Percentiles rank a stretch among this genome's conserved stretches.
These are phyloP conservation scores for Oncorhynchus nerka DNA, from an alignment of 2,113 vertebrate genomes.

Conservation along the genomic window DNA sequence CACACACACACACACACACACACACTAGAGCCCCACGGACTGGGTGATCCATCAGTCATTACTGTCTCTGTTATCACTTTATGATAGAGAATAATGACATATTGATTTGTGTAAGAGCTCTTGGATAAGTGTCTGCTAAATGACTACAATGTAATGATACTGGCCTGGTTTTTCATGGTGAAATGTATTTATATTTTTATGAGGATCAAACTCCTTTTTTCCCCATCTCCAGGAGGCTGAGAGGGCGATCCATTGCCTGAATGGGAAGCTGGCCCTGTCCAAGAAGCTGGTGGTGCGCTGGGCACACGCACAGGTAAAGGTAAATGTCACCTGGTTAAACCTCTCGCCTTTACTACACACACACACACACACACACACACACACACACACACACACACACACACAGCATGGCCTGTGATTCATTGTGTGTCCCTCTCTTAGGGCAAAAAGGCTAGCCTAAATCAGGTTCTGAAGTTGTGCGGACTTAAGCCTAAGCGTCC, in stretches of 20 bases:
- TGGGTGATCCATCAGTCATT: conserved; percentile 22
- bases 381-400: background rate
- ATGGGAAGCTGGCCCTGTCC: conserved; percentile 94
- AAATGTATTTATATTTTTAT: background rate
- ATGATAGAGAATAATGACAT: conserved; percentile 53
- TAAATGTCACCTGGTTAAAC: conserved; percentile 61
- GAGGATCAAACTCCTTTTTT: conserved; percentile 4
- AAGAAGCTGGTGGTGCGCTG: conserved; percentile 96
- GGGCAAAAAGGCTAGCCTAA: too few relatives aligned
- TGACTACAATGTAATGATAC: too few relatives aligned
- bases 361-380: background rate
- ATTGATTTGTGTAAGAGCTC: conserved; percentile 20
- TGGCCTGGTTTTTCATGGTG: conserved; percentile 15
- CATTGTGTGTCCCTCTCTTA: too few relatives aligned
- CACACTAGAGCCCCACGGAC: too few relatives aligned
- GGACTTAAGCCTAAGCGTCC: too few relatives aligned
- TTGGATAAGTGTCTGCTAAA: background rate
- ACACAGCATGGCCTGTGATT: too few relatives aligned
- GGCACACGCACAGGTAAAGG: conserved; percentile 98
- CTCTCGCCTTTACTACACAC: background rate
- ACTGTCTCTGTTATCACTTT: conserved; percentile 40
- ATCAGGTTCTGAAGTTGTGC: too few relatives aligned
- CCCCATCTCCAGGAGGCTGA: conserved; percentile 86
- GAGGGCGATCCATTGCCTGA: conserved; percentile 93
- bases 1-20: too few relatives aligned